Base-by-base conservation (phyloP, 2,888 invertebrate species). In the Acanthococcus lagerstroemiae region DNA sequence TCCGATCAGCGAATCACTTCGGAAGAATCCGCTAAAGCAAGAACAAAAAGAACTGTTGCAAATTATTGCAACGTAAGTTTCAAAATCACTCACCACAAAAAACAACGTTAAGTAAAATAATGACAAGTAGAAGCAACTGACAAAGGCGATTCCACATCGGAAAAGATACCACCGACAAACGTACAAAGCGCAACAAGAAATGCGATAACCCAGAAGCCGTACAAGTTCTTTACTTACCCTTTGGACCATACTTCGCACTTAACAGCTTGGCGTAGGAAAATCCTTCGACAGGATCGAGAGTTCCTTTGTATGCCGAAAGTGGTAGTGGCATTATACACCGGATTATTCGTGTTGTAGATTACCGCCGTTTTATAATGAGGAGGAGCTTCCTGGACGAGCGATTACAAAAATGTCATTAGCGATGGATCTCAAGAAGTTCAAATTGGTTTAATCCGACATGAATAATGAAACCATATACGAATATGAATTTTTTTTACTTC, bases 191-290 rank as follows among this genome's bases (percentile, higher is more conserved):
- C n/a, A n/a, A n/a, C n/a, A n/a, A n/a, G n/a, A n/a, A n/a, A n/a
- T n/a, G n/a, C n/a, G n/a, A n/a, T n/a, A n/a, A n/a, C n/a, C n/a
- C n/a, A n/a, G n/a, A n/a, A n/a, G n/a, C n/a, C n/a, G n/a, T n/a
- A n/a, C n/a, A n/a, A n/a, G n/a, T n/a, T 15, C 65, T 66, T n/a
- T 65, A 72, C 84, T 84, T 78, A 95, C 95, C 95, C 95, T 80
- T 89, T 88, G 0, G 91, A 87, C 79, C 84, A 95, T 9, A 96
- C 84, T 77, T 96, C 95, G 65, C 93, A 83, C 75, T 97, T 97
- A 69, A 96, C 78, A 1, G 84, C 84, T 72, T 94, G 90, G 54
- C 94, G 80, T 75, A 95, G 95, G 75, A 97, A 89, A 27, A 90
- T 83, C 56, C 96, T 78, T 70, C 86, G 85, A 73, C 95, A 90